A percentile compares a stretch with the other conserved stretches of the same genome.
Conservation (phyloP, 2,888 invertebrate genomes). For the Dynastes grantii region DNA sequence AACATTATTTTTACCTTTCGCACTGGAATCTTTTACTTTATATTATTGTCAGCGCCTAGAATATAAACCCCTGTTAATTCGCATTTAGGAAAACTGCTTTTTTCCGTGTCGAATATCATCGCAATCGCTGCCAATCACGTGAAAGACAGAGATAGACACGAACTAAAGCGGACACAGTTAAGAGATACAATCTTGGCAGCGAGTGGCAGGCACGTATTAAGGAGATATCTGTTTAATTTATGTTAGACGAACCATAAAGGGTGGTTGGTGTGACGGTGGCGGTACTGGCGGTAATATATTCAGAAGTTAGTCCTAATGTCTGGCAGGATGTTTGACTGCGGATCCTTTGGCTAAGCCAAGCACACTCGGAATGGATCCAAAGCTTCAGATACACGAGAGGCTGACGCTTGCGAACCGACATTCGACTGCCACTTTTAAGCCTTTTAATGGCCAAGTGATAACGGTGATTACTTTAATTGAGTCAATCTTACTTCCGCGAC, state of each 20-base stretch:
- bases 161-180: constrained; percentile 28
- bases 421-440: constrained; percentile 72
- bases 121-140: constrained; percentile 48
- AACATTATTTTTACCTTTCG: too few species aligned
- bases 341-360: constrained; percentile 64
- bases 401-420: constrained; percentile 67
- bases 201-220: constrained; percentile 68
- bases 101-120: constrained; percentile 18
- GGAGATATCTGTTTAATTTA: constrained; percentile 68
- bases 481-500: constrained; percentile 75
- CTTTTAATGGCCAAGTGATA: constrained; percentile 80
- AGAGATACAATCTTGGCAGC: constrained; percentile 52
- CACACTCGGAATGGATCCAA: constrained; percentile 65
- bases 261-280: constrained; percentile 46
- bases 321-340: constrained; percentile 69
- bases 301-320: constrained; percentile 70
- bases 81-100: constrained; percentile 21
- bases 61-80: constrained; percentile 13
- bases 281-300: constrained; percentile 67
- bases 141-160: constrained; percentile 36
- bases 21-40: too few species aligned
- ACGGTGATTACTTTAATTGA: constrained; percentile 82
- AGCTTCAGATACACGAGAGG: constrained; percentile 65
- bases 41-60: too few species aligned
- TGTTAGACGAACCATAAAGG: constrained; percentile 53